These are phyloP conservation scores for Chrosomus eos DNA, from an alignment of 2,797 vertebrate species.

Conservation along the genomic window DNA sequence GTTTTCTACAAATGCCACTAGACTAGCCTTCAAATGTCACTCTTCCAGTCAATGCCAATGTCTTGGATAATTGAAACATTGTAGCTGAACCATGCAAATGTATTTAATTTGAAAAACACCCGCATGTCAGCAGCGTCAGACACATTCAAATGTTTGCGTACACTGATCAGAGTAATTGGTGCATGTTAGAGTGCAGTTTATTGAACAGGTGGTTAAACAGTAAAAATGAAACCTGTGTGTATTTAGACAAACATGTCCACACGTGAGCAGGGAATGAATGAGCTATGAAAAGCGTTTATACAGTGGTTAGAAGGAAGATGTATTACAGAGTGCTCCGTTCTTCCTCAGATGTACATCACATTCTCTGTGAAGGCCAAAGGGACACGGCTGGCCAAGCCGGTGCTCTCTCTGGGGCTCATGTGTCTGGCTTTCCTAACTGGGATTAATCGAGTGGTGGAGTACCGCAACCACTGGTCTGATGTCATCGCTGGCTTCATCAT, in stretches of 20 bases:
- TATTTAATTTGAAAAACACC: not conserved
- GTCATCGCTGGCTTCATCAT: slow-evolving; percentile 90
- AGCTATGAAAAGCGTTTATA: slow-evolving; percentile 25
- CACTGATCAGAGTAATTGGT: not conserved
- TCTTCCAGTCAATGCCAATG: not conserved
- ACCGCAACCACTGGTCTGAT: slow-evolving; percentile 94
- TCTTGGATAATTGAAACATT: slow-evolving; percentile 3
- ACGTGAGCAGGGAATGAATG: slow-evolving; percentile 20
- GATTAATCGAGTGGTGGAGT: slow-evolving; percentile 93
- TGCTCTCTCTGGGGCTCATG: slow-evolving; percentile 88
- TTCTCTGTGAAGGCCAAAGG: slow-evolving; percentile 87
- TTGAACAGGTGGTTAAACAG: not conserved
- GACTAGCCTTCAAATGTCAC: slow-evolving; percentile 23
- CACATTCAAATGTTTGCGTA: not conserved
- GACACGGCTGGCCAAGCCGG: slow-evolving; percentile 87
- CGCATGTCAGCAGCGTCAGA: not conserved
- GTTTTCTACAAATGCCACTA: slow-evolving; percentile 10
- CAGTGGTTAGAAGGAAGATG: slow-evolving; percentile 20
- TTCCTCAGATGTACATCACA: slow-evolving; percentile 89
- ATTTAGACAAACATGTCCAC: not conserved
- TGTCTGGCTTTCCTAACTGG: slow-evolving; percentile 90
- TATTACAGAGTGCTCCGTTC: slow-evolving; percentile 30
- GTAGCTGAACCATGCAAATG: not conserved
- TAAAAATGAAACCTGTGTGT: not conserved
- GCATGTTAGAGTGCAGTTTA: not conserved